Conservation (phyloP, 2,113 vertebrate species). For the Raja brachyura region DNA sequence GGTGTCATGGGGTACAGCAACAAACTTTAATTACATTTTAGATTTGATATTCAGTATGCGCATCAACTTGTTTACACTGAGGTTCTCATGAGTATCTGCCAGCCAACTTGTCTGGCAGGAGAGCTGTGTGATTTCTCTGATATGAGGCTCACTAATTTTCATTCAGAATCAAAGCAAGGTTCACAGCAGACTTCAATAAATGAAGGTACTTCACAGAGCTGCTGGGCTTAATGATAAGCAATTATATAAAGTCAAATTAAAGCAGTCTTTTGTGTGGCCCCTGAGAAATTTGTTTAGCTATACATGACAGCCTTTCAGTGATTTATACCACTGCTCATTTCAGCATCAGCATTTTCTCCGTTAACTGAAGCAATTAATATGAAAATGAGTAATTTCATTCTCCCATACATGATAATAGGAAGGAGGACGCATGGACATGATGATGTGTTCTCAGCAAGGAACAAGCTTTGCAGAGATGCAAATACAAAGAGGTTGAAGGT, state of each 20-base stretch:
- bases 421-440: conserved; percentile 48
- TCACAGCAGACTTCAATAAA: conserved; percentile 61
- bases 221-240: conserved; percentile 76
- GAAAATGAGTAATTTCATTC: conserved; percentile 75
- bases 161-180: conserved; percentile 60
- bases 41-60: conserved; percentile 48
- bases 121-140: conserved; percentile 60
- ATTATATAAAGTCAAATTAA: conserved; percentile 69
- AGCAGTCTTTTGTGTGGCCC: conserved; percentile 62
- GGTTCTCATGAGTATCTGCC: conserved; percentile 51
- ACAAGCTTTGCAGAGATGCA: conserved; percentile 53
- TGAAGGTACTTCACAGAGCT: conserved; percentile 64
- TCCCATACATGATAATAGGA: conserved; percentile 63
- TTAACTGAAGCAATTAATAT: conserved; percentile 78
- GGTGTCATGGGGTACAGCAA: conserved; percentile 47
- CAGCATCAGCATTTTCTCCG: conserved; percentile 66
- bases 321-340: conserved; percentile 71
- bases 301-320: conserved; percentile 63
- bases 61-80: conserved; percentile 49
- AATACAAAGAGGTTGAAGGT: conserved; percentile 67
- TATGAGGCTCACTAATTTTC: conserved; percentile 66
- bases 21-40: conserved; percentile 44
- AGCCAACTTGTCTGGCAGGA: conserved; percentile 50
- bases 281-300: conserved; percentile 74
- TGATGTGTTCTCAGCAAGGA: conserved; percentile 51